Conservation (phyloP, 2,113 vertebrate species). For the Gymnorhina tibicen region DNA sequence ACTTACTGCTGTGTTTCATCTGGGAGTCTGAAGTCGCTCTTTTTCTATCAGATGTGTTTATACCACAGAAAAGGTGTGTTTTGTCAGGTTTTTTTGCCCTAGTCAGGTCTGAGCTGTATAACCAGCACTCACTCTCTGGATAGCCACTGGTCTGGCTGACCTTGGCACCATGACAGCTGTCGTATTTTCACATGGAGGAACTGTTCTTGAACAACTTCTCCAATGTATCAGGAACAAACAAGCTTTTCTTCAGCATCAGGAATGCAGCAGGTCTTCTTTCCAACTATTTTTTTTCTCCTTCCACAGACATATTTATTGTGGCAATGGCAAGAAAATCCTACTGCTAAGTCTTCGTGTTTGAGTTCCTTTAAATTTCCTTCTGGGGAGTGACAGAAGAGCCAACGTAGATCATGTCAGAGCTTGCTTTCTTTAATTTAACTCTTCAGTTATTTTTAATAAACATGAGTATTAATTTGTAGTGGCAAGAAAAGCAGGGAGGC, state of each 20-base stretch:
- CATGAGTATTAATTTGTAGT: background rate
- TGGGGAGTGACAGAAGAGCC: background rate
- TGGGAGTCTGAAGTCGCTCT: background rate
- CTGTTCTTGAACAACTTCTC: slow-evolving; percentile 60
- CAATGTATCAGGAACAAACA: slow-evolving; percentile 61
- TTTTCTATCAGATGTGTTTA: background rate
- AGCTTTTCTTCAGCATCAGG: slow-evolving; percentile 62
- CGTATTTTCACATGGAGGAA: slow-evolving; percentile 69
- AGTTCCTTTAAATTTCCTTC: slow-evolving; percentile 27
- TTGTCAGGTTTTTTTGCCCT: background rate
- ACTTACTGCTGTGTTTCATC: background rate
- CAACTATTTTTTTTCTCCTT: slow-evolving; percentile 49
- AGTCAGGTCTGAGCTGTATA: slow-evolving; percentile 4
- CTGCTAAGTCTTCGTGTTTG: background rate
- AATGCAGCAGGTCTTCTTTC: slow-evolving; percentile 64
- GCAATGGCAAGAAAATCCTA: slow-evolving; percentile 10
- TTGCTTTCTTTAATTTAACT: slow-evolving; percentile 40
- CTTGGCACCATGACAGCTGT: slow-evolving; percentile 54
- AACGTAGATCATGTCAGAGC: background rate
- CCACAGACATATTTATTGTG: slow-evolving; percentile 55
- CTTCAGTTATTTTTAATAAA: slow-evolving; percentile 25
- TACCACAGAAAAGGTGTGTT: background rate
- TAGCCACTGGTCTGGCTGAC: slow-evolving; percentile 33
- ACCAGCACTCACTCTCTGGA: background rate
- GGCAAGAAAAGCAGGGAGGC: background rate